Evolutionary conservation across 1,140 invertebrate species (phyloP), one percentile per base, ranked within the genome.

Genomic region (Dryas iulia): DNA sequence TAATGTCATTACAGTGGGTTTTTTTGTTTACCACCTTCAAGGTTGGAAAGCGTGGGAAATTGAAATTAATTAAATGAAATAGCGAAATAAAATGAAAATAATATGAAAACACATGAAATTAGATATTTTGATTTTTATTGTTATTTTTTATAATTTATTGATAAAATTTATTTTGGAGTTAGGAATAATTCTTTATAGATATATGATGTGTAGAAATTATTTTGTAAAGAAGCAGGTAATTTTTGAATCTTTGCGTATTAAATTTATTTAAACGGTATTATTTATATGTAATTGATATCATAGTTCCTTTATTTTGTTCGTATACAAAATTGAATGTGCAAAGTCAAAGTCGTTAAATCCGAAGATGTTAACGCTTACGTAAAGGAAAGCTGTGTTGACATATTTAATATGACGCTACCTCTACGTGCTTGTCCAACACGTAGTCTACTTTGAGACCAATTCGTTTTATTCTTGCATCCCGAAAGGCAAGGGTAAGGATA

Each of bases 341-440:
- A 35, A 67, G 66, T 33, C 47, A 54, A 59, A 66, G 59, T 67
- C 66, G 47, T 67, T 62, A 62, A 47, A 69, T 62, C 59, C 47
- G 39, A 33, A 54, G 30, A 61, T 31, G 66, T 57, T 68, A 68
- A 39, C 53, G 39, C 65, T 59, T 60, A 61, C 54, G 30, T 57
- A 58, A 52, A 39, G 63, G 47, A 61, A 14, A 21, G 23, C 66
- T 33, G 62, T 14, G 59, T 69, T 61, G 59, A 69, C 59, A 69
- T 62, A 69, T 62, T 68, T 61, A 47, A 47, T 59, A 25, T 30
- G 30, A 10, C 2, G 39, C 18, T 18, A 47, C 18, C 39, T 47
- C 39, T 47, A 47, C 39, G 39, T 47, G 39, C 23, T 60, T n/a
- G 59, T 35, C 28, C 28, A 60, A 60, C 31, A 60, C n/a, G n/a